phyloP scores from a whole-genome alignment of 92 coral and sea anemone species.

The Epizoanthus stellaris region DNA sequence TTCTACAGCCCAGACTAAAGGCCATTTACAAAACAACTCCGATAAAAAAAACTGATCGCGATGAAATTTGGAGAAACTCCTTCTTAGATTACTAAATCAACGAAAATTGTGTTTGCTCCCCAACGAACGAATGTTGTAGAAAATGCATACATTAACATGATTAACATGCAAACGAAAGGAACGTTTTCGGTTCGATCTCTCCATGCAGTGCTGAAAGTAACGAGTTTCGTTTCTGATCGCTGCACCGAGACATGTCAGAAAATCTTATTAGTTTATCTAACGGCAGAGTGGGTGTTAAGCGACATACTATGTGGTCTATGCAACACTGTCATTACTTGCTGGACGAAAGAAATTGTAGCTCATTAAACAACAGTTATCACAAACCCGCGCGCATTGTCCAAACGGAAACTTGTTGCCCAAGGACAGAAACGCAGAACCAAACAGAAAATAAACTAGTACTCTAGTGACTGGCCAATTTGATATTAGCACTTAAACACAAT shows the following conservation, averaged over 20 bases:
- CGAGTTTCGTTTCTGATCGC: conserved; percentile 82
- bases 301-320: conserved; percentile 72
- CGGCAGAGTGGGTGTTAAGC: conserved; percentile 74
- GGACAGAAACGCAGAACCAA: conserved; percentile 24
- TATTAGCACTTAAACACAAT: conserved; percentile 41
- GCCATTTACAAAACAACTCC: conserved; percentile 63
- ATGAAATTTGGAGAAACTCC: conserved; percentile 46
- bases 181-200: conserved; percentile 54
- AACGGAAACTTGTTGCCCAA: conserved; percentile 91
- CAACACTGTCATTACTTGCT: conserved; percentile 68
- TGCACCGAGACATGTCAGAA: conserved; percentile 59
- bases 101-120: conserved; percentile 58
- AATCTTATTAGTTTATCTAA: conserved; percentile 44
- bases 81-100: conserved; percentile 50
- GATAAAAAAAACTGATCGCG: conserved; percentile 49
- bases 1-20: conserved; percentile 63
- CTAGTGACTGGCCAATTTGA: conserved; percentile 12
- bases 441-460: conserved; percentile 29
- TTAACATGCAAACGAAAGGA: conserved; percentile 53
- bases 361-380: conserved; percentile 87
- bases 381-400: conserved; percentile 74
- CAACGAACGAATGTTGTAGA: conserved; percentile 67
- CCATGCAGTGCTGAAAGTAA: conserved; percentile 60
- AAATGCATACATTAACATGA: conserved; percentile 83
- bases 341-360: conserved; percentile 78